Conservation (phyloP, 2,888 invertebrate genomes). For the Drosophila mimetica region DNA sequence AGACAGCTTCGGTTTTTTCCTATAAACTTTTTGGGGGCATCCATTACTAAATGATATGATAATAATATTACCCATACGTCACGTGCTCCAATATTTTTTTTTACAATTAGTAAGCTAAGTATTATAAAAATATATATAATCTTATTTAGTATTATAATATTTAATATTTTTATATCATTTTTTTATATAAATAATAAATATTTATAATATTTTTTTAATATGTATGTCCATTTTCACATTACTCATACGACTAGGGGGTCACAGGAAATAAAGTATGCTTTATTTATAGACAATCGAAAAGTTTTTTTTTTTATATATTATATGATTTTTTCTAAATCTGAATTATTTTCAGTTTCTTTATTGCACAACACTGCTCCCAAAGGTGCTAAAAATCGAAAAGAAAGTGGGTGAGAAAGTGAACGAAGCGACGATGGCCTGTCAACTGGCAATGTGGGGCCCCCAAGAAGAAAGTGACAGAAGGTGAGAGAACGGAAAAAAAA, state of each 20-base stretch:
- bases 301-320: too few relatives aligned
- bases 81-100: background rate
- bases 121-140: too few relatives aligned
- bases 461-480: constrained; percentile 1
- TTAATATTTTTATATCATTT: too few relatives aligned
- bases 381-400: background rate
- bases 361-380: background rate
- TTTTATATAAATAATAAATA: too few relatives aligned
- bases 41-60: too few relatives aligned
- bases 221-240: too few relatives aligned
- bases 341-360: background rate
- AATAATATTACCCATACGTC: constrained; percentile 3
- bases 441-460: constrained; percentile 1
- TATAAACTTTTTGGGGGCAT: background rate
- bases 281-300: too few relatives aligned
- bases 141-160: too few relatives aligned
- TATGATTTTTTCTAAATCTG: background rate
- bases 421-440: background rate
- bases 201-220: too few relatives aligned
- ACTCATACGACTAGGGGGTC: too few relatives aligned
- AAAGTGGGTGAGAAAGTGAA: constrained; percentile 3
- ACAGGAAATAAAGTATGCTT: too few relatives aligned
- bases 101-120: too few relatives aligned
- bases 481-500: background rate
- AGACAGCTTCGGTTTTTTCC: background rate